Conservation (phyloP, 2,888 invertebrate genomes). For the Ophion ventricosus region DNA sequence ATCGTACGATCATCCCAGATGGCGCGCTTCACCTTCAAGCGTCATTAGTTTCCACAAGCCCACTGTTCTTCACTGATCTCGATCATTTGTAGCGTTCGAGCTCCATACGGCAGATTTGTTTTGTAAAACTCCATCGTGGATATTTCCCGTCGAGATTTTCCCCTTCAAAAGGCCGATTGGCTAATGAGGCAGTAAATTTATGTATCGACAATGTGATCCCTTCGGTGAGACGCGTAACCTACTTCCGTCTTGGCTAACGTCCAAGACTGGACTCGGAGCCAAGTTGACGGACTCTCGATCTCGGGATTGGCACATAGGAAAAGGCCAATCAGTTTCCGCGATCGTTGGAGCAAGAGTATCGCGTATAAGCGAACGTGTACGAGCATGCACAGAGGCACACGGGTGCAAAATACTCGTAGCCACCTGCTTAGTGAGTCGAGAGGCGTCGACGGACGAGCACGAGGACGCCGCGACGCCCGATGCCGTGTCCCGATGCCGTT, state of each 20-base stretch:
- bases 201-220: constrained; percentile 57
- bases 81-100: no score
- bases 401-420: constrained; percentile 38
- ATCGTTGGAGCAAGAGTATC: constrained; percentile 53
- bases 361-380: constrained; percentile 27
- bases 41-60: no score
- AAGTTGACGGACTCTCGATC: constrained; percentile 53
- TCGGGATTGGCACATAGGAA: constrained; percentile 27
- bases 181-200: constrained; percentile 45
- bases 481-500: constrained; percentile 77
- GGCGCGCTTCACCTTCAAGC: no score
- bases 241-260: constrained; percentile 63
- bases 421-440: constrained; percentile 75
- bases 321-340: constrained; percentile 52
- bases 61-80: no score
- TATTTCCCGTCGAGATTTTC: neutral
- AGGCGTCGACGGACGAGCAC: constrained; percentile 73
- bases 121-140: no score
- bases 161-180: neutral
- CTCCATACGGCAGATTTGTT: no score
- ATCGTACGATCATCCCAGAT: no score
- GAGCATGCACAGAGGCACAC: neutral
- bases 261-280: constrained; percentile 40
- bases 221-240: constrained; percentile 60
- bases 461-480: constrained; percentile 70